phyloP scores from a whole-genome alignment of 2,888 invertebrate genomes.

The Eristalis arbustorum region DNA sequence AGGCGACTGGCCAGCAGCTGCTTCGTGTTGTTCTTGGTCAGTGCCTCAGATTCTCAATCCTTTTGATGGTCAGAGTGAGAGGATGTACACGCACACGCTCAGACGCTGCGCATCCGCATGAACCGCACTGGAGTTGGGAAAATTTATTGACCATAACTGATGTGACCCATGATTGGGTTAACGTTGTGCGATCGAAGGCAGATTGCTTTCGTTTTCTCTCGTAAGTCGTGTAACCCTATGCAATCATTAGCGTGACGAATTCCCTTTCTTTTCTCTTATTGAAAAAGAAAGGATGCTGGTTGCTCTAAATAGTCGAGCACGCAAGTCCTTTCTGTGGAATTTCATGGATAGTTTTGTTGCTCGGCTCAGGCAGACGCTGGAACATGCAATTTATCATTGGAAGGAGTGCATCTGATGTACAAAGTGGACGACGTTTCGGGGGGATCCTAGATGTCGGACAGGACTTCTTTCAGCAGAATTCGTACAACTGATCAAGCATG shows the following conservation, averaged over 20 bases:
- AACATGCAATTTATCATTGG: background rate
- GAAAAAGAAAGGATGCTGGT: conserved; percentile 21
- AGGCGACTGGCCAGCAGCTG: conserved; percentile 36
- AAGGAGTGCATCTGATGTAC: background rate
- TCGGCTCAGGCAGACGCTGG: background rate
- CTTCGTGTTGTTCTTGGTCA: conserved; percentile 30
- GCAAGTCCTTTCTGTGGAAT: background rate
- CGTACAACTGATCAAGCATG: too few species aligned
- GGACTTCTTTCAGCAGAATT: too few species aligned
- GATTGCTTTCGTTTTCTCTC: conserved; percentile 19
- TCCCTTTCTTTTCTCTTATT: background rate
- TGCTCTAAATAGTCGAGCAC: background rate
- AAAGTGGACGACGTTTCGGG: too few species aligned
- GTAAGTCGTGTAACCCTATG: conserved; percentile 54
- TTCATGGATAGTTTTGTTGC: background rate
- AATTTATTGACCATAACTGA: conserved; percentile 65
- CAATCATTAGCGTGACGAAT: conserved; percentile 64
- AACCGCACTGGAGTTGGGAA: conserved; percentile 34
- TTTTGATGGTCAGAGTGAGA: conserved; percentile 32
- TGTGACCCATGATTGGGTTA: conserved; percentile 52
- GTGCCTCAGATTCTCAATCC: conserved; percentile 40
- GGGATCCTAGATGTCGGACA: too few species aligned
- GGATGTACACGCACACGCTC: background rate
- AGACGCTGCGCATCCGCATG: conserved; percentile 17
- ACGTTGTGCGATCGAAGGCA: conserved; percentile 27